phyloP scores from a whole-genome alignment of 2,888 invertebrate genomes.

The Horisme vitalbata region DNA sequence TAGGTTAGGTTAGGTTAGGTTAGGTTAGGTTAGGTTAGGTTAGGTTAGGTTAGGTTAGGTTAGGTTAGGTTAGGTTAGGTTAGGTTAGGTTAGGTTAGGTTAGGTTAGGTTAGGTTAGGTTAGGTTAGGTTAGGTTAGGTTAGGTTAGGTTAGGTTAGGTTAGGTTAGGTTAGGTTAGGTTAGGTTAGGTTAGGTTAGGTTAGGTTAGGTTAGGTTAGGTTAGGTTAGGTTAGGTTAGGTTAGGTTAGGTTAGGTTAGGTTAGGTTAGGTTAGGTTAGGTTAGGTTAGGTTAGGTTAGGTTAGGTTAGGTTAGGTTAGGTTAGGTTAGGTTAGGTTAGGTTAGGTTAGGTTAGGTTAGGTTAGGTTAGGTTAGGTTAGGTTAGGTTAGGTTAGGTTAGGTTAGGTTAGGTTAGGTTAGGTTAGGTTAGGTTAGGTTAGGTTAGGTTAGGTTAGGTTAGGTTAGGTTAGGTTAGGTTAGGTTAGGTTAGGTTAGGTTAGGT shows the following conservation, averaged over 20 bases:
- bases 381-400: constrained; percentile 1
- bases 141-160: constrained; percentile 1
- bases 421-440: constrained; percentile 1
- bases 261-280: constrained; percentile 1
- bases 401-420: constrained; percentile 1
- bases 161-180: constrained; percentile 1
- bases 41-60: constrained; percentile 1
- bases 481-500: constrained; percentile 1
- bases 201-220: constrained; percentile 1
- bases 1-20: constrained; percentile 1
- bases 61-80: constrained; percentile 1
- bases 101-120: constrained; percentile 1
- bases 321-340: constrained; percentile 1
- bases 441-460: constrained; percentile 1
- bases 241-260: constrained; percentile 1
- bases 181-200: constrained; percentile 1
- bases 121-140: constrained; percentile 1
- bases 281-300: constrained; percentile 1
- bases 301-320: constrained; percentile 1
- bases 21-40: constrained; percentile 1
- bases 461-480: constrained; percentile 1
- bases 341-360: constrained; percentile 1
- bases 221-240: constrained; percentile 1
- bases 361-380: constrained; percentile 1
- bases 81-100: constrained; percentile 1